phyloP scores from a whole-genome alignment of 2,797 vertebrate genomes.

The Alfaro cultratus region DNA sequence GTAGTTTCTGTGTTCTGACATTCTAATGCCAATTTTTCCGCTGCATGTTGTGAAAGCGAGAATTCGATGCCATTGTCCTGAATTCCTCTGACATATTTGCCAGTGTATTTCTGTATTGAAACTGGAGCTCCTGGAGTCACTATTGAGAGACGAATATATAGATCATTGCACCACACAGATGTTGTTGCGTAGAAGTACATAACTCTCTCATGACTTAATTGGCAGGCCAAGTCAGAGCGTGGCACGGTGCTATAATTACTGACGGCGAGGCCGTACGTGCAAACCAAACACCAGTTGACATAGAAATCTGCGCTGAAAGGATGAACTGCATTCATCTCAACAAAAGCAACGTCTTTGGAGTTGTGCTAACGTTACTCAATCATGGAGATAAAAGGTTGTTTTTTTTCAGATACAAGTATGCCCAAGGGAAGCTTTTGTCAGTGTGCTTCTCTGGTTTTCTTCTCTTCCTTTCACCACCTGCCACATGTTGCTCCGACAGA shows the following conservation, averaged over 20 bases:
- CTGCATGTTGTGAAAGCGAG: constrained; percentile 2
- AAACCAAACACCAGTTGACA: constrained; percentile 62
- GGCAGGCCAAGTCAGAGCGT: constrained; percentile 62
- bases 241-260: constrained; percentile 68
- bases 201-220: constrained; percentile 66
- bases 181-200: constrained; percentile 38
- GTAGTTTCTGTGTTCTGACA: not conserved
- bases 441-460: constrained; percentile 29
- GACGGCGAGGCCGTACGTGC: constrained; percentile 33
- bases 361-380: constrained; percentile 75
- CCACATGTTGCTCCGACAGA: constrained; percentile 75
- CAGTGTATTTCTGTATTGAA: constrained; percentile 37
- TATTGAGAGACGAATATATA: constrained; percentile 33
- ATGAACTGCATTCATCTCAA: constrained; percentile 61
- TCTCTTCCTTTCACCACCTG: constrained; percentile 67
- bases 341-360: constrained; percentile 59
- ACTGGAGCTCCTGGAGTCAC: constrained; percentile 40
- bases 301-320: constrained; percentile 44
- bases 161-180: constrained; percentile 47
- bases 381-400: constrained; percentile 70
- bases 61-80: constrained; percentile 47
- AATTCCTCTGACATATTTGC: constrained; percentile 39
- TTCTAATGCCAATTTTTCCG: not conserved
- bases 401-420: constrained; percentile 61
- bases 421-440: constrained; percentile 58